Evolutionary conservation across 2,888 invertebrate genomes (phyloP).

Genomic region (Macaria notata): DNA sequence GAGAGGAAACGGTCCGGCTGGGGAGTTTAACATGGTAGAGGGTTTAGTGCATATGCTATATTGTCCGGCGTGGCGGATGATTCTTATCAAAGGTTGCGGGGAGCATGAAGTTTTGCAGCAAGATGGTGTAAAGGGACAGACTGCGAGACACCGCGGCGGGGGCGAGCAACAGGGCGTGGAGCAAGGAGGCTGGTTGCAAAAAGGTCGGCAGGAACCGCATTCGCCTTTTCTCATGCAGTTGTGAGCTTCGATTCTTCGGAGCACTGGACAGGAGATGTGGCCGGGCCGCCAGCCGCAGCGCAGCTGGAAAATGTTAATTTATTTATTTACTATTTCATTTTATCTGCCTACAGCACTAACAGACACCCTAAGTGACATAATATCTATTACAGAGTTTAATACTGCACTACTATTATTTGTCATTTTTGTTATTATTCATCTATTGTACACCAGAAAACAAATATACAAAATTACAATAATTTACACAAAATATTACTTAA

Average conservation of each 20-base stretch:
- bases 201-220: constrained; percentile 48
- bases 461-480: no score
- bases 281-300: constrained; percentile 77
- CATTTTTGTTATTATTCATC: no score
- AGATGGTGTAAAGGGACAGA: constrained; percentile 49
- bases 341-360: no score
- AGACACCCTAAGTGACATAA: no score
- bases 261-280: constrained; percentile 71
- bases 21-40: constrained; percentile 62
- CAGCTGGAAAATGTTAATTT: constrained; percentile 41
- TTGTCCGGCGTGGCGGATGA: constrained; percentile 65
- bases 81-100: constrained; percentile 59
- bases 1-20: constrained; percentile 67
- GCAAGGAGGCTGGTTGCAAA: constrained; percentile 48
- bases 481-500: no score
- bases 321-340: no score
- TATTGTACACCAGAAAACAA: no score
- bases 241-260: constrained; percentile 65
- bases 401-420: no score
- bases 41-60: constrained; percentile 72
- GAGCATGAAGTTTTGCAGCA: constrained; percentile 45
- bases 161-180: constrained; percentile 49
- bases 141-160: constrained; percentile 47
- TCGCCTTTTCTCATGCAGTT: constrained; percentile 55
- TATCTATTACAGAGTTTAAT: no score